A percentile compares a stretch with the other conserved stretches of the same genome.
These are phyloP conservation scores for Brenthis daphne DNA, from an alignment of 2,888 invertebrate genomes.

Conservation along the genomic window DNA sequence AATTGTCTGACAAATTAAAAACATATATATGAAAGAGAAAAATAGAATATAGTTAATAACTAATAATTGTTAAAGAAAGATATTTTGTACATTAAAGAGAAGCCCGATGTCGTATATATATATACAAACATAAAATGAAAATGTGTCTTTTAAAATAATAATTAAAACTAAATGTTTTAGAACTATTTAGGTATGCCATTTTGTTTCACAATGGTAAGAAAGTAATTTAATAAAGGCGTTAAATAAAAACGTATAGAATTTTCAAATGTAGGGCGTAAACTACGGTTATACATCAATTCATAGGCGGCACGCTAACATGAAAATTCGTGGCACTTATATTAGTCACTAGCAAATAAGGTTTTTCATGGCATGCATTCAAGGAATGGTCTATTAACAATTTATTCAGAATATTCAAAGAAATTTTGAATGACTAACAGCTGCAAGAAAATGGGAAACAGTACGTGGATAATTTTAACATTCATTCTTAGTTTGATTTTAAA, in stretches of 20 bases:
- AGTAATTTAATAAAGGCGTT: conserved; percentile 8
- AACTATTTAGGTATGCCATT: too few species aligned
- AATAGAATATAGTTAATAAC: too few species aligned
- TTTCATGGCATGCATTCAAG: conserved; percentile 14
- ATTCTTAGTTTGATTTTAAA: too few species aligned
- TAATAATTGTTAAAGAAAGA: too few species aligned
- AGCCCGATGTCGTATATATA: too few species aligned
- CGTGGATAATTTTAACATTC: neutral
- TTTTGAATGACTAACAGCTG: conserved; percentile 1
- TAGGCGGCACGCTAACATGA: conserved; percentile 12
- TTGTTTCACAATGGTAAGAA: neutral
- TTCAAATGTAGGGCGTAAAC: conserved; percentile 13
- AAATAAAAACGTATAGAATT: conserved; percentile 4
- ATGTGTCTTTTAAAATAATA: too few species aligned
- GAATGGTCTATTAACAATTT: conserved; percentile 7
- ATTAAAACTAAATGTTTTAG: too few species aligned
- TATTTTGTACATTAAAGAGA: too few species aligned
- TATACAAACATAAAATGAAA: too few species aligned
- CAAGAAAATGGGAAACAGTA: neutral
- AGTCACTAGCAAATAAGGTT: conserved; percentile 19
- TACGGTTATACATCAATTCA: conserved; percentile 13
- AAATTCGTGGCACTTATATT: conserved; percentile 15
- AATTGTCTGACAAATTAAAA: too few species aligned
- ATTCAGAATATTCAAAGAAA: neutral
- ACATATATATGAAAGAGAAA: too few species aligned